phyloP scores from a whole-genome alignment of 2,888 invertebrate genomes.

The Ophioninae sp. region DNA sequence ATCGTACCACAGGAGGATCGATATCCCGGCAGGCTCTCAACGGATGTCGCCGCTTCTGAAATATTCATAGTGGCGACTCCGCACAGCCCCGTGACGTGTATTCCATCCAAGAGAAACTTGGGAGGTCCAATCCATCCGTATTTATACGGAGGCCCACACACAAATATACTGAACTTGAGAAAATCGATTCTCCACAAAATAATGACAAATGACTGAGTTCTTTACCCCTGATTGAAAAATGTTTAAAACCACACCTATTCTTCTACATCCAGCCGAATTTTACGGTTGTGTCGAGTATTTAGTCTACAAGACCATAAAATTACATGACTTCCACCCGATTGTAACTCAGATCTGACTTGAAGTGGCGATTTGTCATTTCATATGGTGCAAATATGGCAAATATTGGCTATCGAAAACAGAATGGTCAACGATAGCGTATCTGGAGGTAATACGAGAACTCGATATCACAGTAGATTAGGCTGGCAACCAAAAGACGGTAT shows the following conservation, averaged over 20 bases:
- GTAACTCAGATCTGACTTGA: background rate
- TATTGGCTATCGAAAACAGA: background rate
- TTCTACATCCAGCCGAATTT: background rate
- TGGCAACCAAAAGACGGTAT: background rate
- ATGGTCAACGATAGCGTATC: background rate
- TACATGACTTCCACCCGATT: background rate
- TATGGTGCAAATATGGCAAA: background rate
- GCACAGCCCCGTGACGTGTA: background rate
- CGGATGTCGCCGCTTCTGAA: slow-evolving; percentile 56
- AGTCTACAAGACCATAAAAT: background rate
- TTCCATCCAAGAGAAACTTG: background rate
- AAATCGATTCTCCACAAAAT: background rate
- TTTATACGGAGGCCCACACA: background rate
- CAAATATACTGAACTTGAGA: background rate
- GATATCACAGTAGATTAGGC: background rate
- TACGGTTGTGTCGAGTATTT: background rate
- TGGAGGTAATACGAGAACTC: background rate
- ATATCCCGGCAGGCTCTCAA: slow-evolving; percentile 45
- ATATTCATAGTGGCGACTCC: slow-evolving; percentile 41
- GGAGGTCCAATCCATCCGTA: background rate
- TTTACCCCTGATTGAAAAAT: background rate
- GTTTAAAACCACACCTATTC: background rate
- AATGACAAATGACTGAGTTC: background rate
- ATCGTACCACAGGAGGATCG: slow-evolving; percentile 53
- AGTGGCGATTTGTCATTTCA: background rate